Conservation (phyloP, 1,140 invertebrate species). For the Drosophila ironensis region DNA sequence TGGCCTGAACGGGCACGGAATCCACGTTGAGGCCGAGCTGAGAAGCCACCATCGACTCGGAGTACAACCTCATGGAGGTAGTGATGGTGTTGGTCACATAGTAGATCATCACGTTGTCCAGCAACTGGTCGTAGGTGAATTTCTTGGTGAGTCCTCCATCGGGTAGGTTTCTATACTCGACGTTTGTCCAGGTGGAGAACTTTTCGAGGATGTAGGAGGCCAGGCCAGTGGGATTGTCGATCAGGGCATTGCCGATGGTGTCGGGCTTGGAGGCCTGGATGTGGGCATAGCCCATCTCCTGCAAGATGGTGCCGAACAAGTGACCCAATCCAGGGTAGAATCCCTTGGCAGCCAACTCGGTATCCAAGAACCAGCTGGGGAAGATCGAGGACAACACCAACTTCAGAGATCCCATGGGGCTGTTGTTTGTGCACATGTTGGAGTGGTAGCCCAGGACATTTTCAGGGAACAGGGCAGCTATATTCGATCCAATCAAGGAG, state of each 20-base stretch:
- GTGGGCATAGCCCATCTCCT: constrained; percentile 91
- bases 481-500: constrained; percentile 83
- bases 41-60: constrained; percentile 84
- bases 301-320: constrained; percentile 83
- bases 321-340: constrained; percentile 86
- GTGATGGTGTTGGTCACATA: constrained; percentile 91
- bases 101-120: constrained; percentile 95
- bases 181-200: constrained; percentile 90
- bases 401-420: constrained; percentile 44
- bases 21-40: constrained; percentile 82
- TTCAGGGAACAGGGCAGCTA: constrained; percentile 88
- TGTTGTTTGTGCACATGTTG: constrained; percentile 84
- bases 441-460: constrained; percentile 85
- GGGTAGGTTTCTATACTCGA: constrained; percentile 82
- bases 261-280: constrained; percentile 95
- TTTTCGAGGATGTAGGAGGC: constrained; percentile 94
- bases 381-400: constrained; percentile 67
- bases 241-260: constrained; percentile 88
- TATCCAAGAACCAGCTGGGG: constrained; percentile 84
- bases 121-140: constrained; percentile 88
- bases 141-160: constrained; percentile 89
- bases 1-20: constrained; percentile 85
- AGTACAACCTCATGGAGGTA: constrained; percentile 89
- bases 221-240: constrained; percentile 88
- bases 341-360: constrained; percentile 83